phyloP scores from a whole-genome alignment of 2,113 vertebrate species.

The Fulmarus glacialis region DNA sequence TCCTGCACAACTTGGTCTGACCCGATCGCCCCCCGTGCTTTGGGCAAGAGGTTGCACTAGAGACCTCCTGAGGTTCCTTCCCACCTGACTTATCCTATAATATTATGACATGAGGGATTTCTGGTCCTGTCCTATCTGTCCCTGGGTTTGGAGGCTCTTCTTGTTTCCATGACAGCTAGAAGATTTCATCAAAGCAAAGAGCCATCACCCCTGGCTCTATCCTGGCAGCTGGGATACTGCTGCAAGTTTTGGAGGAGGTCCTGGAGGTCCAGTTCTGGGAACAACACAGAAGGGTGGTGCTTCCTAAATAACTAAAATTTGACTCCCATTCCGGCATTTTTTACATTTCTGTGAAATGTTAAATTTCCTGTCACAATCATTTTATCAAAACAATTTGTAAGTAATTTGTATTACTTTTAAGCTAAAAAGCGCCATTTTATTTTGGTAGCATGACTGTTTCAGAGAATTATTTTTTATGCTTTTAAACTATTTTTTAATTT shows the following conservation, averaged over 20 bases:
- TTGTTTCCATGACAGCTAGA: accelerated
- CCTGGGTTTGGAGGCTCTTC: not conserved
- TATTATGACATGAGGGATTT: accelerated
- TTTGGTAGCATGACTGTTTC: not conserved
- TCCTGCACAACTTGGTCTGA: not conserved
- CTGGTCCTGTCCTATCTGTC: not conserved
- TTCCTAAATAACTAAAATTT: not conserved
- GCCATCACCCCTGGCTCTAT: not conserved
- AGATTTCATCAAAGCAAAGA: not conserved
- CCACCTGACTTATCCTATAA: not conserved
- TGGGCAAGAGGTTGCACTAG: not conserved
- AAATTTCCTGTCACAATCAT: not conserved
- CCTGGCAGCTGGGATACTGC: not conserved
- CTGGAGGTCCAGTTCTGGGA: not conserved
- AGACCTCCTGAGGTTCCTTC: not conserved
- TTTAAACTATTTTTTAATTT: no score
- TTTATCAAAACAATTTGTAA: not conserved
- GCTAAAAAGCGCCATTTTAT: not conserved
- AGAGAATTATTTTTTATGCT: not conserved
- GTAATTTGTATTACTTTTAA: not conserved
- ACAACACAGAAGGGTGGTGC: not conserved
- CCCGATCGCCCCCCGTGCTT: accelerated
- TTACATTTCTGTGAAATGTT: not conserved
- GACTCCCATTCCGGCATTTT: not conserved
- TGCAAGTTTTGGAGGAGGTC: not conserved